Evolutionary conservation across 2,888 invertebrate genomes (phyloP).

Genomic region (Drosophila robusta): DNA sequence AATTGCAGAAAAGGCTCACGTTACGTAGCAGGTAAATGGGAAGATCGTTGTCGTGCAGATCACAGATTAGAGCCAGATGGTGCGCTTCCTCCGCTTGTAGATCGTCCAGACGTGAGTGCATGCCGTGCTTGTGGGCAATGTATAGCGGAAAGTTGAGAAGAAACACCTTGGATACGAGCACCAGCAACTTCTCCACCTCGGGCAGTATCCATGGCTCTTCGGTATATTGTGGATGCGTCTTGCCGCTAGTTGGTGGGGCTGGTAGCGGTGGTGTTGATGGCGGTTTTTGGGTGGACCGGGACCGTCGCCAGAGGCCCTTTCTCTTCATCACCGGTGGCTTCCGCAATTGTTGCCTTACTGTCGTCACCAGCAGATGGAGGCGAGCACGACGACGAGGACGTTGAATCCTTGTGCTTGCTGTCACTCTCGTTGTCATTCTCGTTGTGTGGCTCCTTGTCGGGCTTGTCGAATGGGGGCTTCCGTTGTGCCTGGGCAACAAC

Average conservation of each 20-base stretch:
- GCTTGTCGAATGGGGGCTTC: conserved; percentile 26
- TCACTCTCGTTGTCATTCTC: conserved; percentile 44
- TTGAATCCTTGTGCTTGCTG: conserved; percentile 54
- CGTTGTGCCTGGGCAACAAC: conserved; percentile 67
- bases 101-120: conserved; percentile 92
- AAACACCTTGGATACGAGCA: conserved; percentile 94
- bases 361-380: conserved; percentile 36
- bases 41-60: conserved; percentile 96
- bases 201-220: conserved; percentile 89
- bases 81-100: conserved; percentile 92
- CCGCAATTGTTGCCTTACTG: conserved; percentile 22
- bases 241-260: conserved; percentile 29
- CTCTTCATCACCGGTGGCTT: conserved; percentile 43
- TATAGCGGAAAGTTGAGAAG: conserved; percentile 95
- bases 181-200: conserved; percentile 94
- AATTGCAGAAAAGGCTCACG: conserved; percentile 96
- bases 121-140: conserved; percentile 94
- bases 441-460: conserved; percentile 25
- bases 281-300: conserved; percentile 56
- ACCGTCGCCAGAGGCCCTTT: conserved; percentile 63
- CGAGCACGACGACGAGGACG: conserved; percentile 17
- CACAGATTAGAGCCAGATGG: conserved; percentile 88
- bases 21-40: conserved; percentile 95
- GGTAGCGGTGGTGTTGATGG: conserved; percentile 38
- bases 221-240: conserved; percentile 76